A percentile compares a stretch with the other conserved stretches of the same genome.
These are phyloP conservation scores for Leptinotarsa tumamoca DNA, from an alignment of 2,888 invertebrate genomes.

Conservation along the genomic window DNA sequence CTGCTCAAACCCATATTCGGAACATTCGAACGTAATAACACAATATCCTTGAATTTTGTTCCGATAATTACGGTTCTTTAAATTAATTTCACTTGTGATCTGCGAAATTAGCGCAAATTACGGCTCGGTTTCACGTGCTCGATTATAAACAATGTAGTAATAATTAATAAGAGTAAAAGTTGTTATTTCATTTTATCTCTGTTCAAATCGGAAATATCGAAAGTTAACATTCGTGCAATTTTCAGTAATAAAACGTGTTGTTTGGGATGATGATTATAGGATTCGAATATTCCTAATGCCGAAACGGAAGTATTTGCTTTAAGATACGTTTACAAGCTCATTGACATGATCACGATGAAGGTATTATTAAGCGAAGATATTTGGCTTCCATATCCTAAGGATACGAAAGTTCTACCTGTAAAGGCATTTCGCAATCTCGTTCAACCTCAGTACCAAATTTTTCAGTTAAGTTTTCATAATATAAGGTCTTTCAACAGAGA, in stretches of 20 bases:
- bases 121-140: background rate
- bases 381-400: background rate
- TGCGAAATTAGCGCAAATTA: constrained; percentile 4
- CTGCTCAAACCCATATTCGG: background rate
- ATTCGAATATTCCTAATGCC: background rate
- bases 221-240: constrained; percentile 20
- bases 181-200: constrained; percentile 20
- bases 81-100: constrained; percentile 25
- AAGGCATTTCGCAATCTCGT: too few relatives aligned
- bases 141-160: constrained; percentile 24
- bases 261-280: constrained; percentile 9
- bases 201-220: constrained; percentile 21
- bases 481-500: too few relatives aligned
- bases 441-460: too few relatives aligned
- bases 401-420: background rate
- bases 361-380: background rate
- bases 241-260: constrained; percentile 18
- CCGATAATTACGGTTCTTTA: constrained; percentile 18
- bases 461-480: too few relatives aligned
- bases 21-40: background rate
- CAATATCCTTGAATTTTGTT: constrained; percentile 15
- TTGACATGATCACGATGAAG: background rate
- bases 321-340: background rate
- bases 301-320: constrained; percentile 13
- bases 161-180: constrained; percentile 28